Evolutionary conservation across 1,140 invertebrate species (phyloP).

Genomic region (Riptortus pedestris): DNA sequence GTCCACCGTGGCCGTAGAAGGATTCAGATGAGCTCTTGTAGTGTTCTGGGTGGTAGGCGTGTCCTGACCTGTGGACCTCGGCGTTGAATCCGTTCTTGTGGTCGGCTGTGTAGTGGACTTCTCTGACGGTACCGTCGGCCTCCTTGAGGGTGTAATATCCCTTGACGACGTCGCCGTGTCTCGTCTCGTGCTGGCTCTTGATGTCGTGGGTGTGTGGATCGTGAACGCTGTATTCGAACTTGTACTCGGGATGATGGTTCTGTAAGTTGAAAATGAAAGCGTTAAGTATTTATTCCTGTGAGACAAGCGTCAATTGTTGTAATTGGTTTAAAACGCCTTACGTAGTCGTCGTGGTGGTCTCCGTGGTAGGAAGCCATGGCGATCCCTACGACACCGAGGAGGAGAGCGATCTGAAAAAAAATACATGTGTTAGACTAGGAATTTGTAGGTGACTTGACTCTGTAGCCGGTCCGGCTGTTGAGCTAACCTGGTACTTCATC

Average conservation of each 20-base stretch:
- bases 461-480: no score
- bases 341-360: not conserved
- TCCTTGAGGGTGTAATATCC: conserved; percentile 20
- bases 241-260: conserved; percentile 37
- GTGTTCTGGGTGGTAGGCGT: conserved; percentile 1
- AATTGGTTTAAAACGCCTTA: no score
- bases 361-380: not conserved
- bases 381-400: not conserved
- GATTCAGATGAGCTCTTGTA: not conserved
- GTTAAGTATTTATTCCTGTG: no score
- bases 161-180: conserved; percentile 23
- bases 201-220: conserved; percentile 43
- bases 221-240: conserved; percentile 45
- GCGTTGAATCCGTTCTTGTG: conserved; percentile 52
- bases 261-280: no score
- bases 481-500: no score
- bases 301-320: no score
- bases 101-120: conserved; percentile 56
- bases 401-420: not conserved
- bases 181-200: conserved; percentile 39
- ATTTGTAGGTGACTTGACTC: no score
- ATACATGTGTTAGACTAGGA: no score
- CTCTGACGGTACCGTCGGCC: conserved; percentile 37
- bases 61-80: conserved; percentile 35
- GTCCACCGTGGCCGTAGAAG: not conserved